phyloP scores from a whole-genome alignment of 2,888 invertebrate species.

The Machimus atricapillus region DNA sequence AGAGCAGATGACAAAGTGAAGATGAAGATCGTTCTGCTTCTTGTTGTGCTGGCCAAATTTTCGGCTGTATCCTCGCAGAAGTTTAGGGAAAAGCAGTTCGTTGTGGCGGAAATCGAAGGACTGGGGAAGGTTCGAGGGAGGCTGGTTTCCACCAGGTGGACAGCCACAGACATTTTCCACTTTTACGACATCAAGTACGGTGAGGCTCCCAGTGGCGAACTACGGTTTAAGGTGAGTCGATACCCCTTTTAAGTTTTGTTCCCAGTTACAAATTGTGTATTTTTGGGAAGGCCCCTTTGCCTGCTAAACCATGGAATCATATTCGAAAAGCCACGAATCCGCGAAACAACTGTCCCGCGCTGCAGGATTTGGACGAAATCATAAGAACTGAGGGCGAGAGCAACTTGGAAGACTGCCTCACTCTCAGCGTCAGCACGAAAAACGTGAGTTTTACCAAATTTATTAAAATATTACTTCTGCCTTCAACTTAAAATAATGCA shows the following conservation, averaged over 20 bases:
- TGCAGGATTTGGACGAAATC: conserved; percentile 52
- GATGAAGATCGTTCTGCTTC: background rate
- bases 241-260: background rate
- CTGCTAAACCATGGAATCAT: conserved; percentile 54
- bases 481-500: too few species aligned
- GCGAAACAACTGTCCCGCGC: conserved; percentile 56
- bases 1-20: background rate
- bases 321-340: conserved; percentile 52
- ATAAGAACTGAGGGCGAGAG: conserved; percentile 50
- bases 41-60: background rate
- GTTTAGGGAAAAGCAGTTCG: background rate
- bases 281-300: conserved; percentile 53
- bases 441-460: conserved; percentile 51
- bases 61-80: background rate
- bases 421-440: conserved; percentile 56
- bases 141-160: conserved; percentile 54
- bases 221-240: conserved; percentile 54
- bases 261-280: background rate
- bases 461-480: too few species aligned
- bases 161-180: conserved; percentile 53
- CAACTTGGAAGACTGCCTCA: conserved; percentile 58
- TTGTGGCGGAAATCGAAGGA: conserved; percentile 49
- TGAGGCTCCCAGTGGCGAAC: conserved; percentile 52
- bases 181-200: conserved; percentile 60
- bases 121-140: conserved; percentile 56